These are phyloP conservation scores for Vireo griseus DNA, from an alignment of 2,797 vertebrate species.

Conservation along the genomic window DNA sequence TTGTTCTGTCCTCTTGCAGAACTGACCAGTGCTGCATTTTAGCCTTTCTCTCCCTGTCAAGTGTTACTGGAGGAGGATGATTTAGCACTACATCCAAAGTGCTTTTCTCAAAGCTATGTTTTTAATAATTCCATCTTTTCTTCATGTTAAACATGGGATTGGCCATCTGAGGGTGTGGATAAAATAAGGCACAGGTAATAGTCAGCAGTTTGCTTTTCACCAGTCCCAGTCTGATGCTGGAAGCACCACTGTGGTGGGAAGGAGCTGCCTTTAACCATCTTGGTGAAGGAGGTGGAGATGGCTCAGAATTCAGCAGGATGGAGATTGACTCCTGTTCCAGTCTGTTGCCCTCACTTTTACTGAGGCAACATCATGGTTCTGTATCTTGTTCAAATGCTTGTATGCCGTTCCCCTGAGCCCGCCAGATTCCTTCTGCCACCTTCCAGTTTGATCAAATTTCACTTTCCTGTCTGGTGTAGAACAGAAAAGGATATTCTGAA, in stretches of 20 bases:
- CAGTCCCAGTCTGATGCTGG: neutral
- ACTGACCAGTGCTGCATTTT: neutral
- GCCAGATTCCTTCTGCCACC: neutral
- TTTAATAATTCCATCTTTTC: conserved; percentile 34
- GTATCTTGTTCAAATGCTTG: neutral
- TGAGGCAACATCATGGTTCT: neutral
- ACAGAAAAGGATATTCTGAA: neutral
- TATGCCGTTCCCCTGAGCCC: neutral
- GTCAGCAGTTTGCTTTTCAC: neutral
- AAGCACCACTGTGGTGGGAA: neutral
- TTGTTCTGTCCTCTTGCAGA: neutral
- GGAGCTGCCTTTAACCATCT: neutral
- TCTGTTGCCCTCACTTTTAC: neutral
- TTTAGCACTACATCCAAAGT: neutral
- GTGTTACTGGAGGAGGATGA: neutral
- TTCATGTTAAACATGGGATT: neutral
- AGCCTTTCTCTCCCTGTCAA: neutral
- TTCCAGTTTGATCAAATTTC: neutral
- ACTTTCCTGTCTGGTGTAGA: neutral
- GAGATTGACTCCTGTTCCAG: neutral
- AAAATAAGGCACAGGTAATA: neutral
- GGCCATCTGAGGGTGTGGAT: neutral
- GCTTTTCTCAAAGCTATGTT: neutral
- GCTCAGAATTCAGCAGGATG: neutral
- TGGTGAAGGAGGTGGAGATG: neutral